Conservation (phyloP, 1,140 invertebrate genomes). For the Pinna nobilis region DNA sequence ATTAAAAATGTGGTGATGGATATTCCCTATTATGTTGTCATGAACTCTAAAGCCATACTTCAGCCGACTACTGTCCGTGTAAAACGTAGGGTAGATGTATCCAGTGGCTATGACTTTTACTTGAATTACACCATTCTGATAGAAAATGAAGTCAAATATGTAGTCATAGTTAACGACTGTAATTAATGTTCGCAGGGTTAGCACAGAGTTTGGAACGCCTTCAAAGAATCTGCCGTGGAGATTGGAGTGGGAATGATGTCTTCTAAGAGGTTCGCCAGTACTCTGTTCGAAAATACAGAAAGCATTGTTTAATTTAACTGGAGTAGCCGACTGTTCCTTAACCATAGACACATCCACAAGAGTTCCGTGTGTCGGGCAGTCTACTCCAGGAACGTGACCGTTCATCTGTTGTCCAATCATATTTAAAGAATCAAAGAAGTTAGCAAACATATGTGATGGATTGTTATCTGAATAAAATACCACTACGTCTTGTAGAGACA, state of each 20-base stretch:
- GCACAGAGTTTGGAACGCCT: slow-evolving; percentile 49
- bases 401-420: slow-evolving; percentile 31
- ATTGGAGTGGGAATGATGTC: slow-evolving; percentile 45
- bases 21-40: slow-evolving; percentile 44
- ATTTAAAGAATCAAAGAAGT: slow-evolving; percentile 41
- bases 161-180: slow-evolving; percentile 63
- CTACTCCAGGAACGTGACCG: slow-evolving; percentile 39
- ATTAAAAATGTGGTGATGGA: slow-evolving; percentile 62
- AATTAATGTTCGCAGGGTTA: slow-evolving; percentile 57
- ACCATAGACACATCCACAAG: slow-evolving; percentile 28
- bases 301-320: slow-evolving; percentile 23
- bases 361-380: slow-evolving; percentile 52
- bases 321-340: not conserved
- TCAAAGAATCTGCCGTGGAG: slow-evolving; percentile 47
- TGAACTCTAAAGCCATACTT: slow-evolving; percentile 48
- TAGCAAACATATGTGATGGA: slow-evolving; percentile 47
- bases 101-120: slow-evolving; percentile 53
- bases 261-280: slow-evolving; percentile 46
- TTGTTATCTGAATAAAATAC: slow-evolving; percentile 51
- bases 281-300: slow-evolving; percentile 60
- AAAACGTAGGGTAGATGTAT: slow-evolving; percentile 46
- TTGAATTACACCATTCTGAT: slow-evolving; percentile 60
- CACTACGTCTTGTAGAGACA: slow-evolving; percentile 49
- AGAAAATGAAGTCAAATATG: slow-evolving; percentile 62
- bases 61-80: too few species aligned